Percentiles rank a stretch among this genome's conserved stretches.
These are phyloP conservation scores for Cliona cf. orientalis DNA, from an alignment of 37 sponge, comb jelly and placozoan genomes.

Conservation along the genomic window DNA sequence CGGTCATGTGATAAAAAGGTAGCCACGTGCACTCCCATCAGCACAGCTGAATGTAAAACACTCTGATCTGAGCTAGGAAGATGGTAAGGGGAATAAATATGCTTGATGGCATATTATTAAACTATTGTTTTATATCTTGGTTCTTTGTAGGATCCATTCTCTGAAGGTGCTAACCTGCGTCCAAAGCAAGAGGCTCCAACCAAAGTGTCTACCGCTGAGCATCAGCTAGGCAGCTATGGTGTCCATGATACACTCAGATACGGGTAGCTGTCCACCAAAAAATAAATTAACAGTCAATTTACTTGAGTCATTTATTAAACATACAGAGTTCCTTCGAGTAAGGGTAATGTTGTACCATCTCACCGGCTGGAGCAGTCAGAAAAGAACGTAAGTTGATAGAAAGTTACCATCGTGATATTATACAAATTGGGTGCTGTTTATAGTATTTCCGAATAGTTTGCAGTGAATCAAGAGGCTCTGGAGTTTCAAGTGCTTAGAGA, in stretches of 20 bases:
- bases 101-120: too few species aligned
- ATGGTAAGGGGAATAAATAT: background rate
- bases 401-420: background rate
- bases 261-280: constrained; percentile 36
- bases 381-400: constrained; percentile 44
- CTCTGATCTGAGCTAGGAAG: background rate
- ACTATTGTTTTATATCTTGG: too few species aligned
- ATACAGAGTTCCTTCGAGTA: constrained; percentile 33
- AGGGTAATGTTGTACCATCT: constrained; percentile 20
- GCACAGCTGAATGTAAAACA: background rate
- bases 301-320: background rate
- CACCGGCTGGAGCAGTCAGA: constrained; percentile 62
- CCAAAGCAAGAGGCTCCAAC: constrained; percentile 25
- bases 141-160: too few species aligned
- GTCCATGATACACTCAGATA: constrained; percentile 63
- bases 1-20: background rate
- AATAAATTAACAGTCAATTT: background rate
- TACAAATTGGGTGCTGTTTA: background rate
- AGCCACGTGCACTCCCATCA: constrained; percentile 8
- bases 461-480: constrained; percentile 42
- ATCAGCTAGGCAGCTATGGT: constrained; percentile 34
- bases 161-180: background rate
- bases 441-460: constrained; percentile 34
- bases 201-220: constrained; percentile 25
- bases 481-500: constrained; percentile 39